These are phyloP conservation scores for Ochotona curzoniae DNA, from an alignment of 2,113 vertebrate genomes.

Conservation along the genomic window DNA sequence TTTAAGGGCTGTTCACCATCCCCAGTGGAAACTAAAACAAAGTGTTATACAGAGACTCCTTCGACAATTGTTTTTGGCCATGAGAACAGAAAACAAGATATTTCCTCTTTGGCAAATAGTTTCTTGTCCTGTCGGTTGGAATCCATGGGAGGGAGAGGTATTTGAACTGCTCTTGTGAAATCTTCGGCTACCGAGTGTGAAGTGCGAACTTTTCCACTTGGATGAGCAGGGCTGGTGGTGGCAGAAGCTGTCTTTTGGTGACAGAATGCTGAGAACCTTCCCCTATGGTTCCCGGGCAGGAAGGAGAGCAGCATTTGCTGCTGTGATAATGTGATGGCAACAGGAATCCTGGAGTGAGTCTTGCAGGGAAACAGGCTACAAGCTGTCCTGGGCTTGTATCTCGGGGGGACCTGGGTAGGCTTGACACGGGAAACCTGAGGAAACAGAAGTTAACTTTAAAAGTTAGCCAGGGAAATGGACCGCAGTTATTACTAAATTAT, in stretches of 20 bases:
- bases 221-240: neutral
- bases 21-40: conserved; percentile 61
- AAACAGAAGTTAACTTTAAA: conserved; percentile 29
- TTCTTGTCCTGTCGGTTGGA: neutral
- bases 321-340: neutral
- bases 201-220: neutral
- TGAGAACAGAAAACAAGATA: conserved; percentile 55
- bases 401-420: conserved; percentile 26
- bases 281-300: conserved; percentile 26
- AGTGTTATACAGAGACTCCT: conserved; percentile 18
- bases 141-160: neutral
- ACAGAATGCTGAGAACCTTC: neutral
- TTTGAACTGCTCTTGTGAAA: neutral
- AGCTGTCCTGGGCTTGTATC: neutral
- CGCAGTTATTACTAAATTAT: neutral
- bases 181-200: neutral
- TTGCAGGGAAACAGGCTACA: neutral
- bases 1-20: neutral
- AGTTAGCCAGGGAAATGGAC: conserved; percentile 1
- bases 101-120: conserved; percentile 44
- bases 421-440: neutral
- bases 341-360: conserved; percentile 59
- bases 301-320: neutral
- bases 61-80: conserved; percentile 49
- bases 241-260: neutral